Base-by-base conservation (phyloP, 2,113 vertebrate species). In the Channa maculata region DNA sequence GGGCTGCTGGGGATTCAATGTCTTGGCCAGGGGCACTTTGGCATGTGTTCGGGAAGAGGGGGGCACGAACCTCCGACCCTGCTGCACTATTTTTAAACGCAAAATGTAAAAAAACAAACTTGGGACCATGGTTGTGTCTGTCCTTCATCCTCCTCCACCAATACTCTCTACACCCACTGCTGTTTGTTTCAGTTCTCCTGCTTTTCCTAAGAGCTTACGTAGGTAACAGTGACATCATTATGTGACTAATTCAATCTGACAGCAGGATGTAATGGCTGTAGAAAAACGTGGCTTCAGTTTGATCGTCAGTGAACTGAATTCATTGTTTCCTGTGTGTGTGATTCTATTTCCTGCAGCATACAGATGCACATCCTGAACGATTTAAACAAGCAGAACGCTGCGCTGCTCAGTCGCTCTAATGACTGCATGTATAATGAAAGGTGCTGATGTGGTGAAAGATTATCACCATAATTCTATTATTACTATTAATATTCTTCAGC, bases 321-420 rank as follows among this genome's bases (percentile, higher is more conserved):
- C 55, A 75, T 54, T 37, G 49, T 39, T 65, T 70, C 44, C 65
- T 44, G n/a, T n/a, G 10, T 13, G 53, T 49, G 67, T 45, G 13
- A 39, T 51, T 51, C 15, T 15, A 5, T n/a, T 34, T 14, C 34
- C 49, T 5, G 6, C 58, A 33, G 15, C 33, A 7, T 43, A 2
- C 51, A 36, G 44, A 38, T 51, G 15, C 8, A 11, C 6, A 6
- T 6, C 3, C 38, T 6, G 6, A 6, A 39, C 4, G 39, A 41
- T 2, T 41, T 4, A 41, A 7, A 7, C 4, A 7, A 41, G 39
- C 4, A 7, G 6, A 41, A 69, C 49, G 51, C 57, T 51, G 57
- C 50, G 44, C 11, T 0, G 12, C 33, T 13, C 34, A 13, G 6
- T 54, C 36, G 5, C 12, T 49, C 24, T 39, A 34, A 15, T 49